Conservation (phyloP, 1,140 invertebrate species). For the Euura saliciscinereae region DNA sequence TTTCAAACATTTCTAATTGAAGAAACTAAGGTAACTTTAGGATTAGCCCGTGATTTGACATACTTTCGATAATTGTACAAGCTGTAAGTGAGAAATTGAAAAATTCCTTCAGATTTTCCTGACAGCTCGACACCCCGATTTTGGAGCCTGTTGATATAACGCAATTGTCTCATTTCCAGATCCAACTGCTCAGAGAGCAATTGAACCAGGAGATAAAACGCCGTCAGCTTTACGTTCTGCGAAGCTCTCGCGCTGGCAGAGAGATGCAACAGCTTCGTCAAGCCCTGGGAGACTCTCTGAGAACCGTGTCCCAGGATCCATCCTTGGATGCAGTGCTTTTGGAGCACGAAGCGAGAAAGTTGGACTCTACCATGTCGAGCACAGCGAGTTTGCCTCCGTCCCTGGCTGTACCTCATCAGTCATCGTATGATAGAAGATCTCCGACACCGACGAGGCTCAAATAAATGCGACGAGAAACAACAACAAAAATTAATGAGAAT, state of each 20-base stretch:
- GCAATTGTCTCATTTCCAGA: conserved; percentile 52
- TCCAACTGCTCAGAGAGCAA: conserved; percentile 78
- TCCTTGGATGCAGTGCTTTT: conserved; percentile 80
- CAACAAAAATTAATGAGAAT: background rate
- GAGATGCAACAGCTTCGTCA: conserved; percentile 85
- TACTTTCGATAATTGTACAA: too few species aligned
- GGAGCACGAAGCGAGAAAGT: conserved; percentile 84
- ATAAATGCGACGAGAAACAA: conserved; percentile 27
- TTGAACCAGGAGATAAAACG: conserved; percentile 85
- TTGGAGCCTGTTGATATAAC: background rate
- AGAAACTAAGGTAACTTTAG: too few species aligned
- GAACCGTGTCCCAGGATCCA: conserved; percentile 82
- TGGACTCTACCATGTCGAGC: conserved; percentile 71
- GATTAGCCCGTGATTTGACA: too few species aligned
- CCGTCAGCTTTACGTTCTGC: conserved; percentile 81
- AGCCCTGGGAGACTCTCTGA: conserved; percentile 82
- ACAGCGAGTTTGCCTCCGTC: conserved; percentile 66
- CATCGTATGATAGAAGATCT: conserved; percentile 47
- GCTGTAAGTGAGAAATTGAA: too few species aligned
- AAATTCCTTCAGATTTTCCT: too few species aligned
- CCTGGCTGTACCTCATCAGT: conserved; percentile 44
- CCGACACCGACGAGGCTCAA: conserved; percentile 56
- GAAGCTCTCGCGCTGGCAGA: conserved; percentile 80
- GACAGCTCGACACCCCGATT: background rate
- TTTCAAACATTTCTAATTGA: too few species aligned